Conservation (phyloP, 2,113 vertebrate species). For the Onychorhynchus coronatus region DNA sequence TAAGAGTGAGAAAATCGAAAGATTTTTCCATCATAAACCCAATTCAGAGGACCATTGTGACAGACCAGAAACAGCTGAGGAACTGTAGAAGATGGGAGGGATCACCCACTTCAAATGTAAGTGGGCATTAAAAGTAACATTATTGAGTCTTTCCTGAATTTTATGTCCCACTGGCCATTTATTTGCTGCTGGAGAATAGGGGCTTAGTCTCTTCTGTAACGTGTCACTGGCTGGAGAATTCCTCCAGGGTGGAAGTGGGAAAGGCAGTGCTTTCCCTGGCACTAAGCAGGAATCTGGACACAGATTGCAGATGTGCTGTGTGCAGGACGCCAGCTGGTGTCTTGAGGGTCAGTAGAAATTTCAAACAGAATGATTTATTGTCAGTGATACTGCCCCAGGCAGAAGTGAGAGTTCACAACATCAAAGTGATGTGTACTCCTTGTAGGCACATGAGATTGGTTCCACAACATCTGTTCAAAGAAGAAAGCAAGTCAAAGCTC, state of each 20-base stretch:
- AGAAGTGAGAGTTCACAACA: not conserved
- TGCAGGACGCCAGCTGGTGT: not conserved
- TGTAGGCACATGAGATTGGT: not conserved
- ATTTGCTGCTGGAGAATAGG: not conserved
- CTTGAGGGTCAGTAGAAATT: not conserved
- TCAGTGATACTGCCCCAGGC: not conserved
- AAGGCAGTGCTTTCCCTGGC: not conserved
- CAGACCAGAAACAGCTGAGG: not conserved
- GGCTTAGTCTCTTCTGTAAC: not conserved
- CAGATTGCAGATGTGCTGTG: not conserved
- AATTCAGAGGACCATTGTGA: accelerated
- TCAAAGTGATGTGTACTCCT: not conserved
- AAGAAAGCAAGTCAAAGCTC: not conserved
- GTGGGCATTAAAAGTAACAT: not conserved
- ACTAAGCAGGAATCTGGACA: not conserved
- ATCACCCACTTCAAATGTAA: not conserved
- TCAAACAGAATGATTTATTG: not conserved
- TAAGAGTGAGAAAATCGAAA: not conserved
- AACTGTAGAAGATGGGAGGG: not conserved
- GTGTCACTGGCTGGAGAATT: not conserved
- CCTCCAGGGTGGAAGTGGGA: not conserved
- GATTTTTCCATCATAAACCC: not conserved
- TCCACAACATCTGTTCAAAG: not conserved
- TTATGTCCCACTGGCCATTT: not conserved
- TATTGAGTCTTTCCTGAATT: not conserved